Percentiles rank a stretch among this genome's conserved stretches.
Evolutionary conservation across 2,797 vertebrate genomes (phyloP).

Genomic region (Squalus acanthias): DNA sequence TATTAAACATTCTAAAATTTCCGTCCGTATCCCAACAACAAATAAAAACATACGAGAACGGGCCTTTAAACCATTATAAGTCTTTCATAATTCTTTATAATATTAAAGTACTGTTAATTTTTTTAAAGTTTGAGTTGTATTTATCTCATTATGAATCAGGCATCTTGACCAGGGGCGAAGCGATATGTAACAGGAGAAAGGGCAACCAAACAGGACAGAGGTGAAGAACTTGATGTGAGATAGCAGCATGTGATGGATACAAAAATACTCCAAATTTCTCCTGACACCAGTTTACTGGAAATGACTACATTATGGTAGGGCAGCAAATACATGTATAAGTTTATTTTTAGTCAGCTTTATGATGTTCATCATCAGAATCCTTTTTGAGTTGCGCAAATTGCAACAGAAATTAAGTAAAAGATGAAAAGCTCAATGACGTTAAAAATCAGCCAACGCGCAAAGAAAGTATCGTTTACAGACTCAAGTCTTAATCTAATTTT

Average conservation of each 20-base stretch:
- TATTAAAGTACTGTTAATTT: background rate
- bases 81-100: background rate
- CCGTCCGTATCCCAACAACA: background rate
- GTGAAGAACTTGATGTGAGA: background rate
- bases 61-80: background rate
- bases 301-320: background rate
- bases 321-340: background rate
- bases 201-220: background rate
- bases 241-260: too few relatives aligned
- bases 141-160: background rate
- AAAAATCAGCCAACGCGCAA: background rate
- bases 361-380: background rate
- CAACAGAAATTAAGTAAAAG: background rate
- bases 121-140: background rate
- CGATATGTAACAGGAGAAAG: background rate
- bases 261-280: background rate
- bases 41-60: background rate
- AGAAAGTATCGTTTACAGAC: background rate
- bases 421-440: background rate
- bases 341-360: background rate
- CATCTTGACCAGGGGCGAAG: background rate
- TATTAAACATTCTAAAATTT: background rate
- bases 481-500: constrained; percentile 1
- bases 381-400: background rate
- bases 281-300: background rate